These are phyloP conservation scores for Poeciliopsis prolifica DNA, from an alignment of 2,113 vertebrate genomes.

Conservation along the genomic window DNA sequence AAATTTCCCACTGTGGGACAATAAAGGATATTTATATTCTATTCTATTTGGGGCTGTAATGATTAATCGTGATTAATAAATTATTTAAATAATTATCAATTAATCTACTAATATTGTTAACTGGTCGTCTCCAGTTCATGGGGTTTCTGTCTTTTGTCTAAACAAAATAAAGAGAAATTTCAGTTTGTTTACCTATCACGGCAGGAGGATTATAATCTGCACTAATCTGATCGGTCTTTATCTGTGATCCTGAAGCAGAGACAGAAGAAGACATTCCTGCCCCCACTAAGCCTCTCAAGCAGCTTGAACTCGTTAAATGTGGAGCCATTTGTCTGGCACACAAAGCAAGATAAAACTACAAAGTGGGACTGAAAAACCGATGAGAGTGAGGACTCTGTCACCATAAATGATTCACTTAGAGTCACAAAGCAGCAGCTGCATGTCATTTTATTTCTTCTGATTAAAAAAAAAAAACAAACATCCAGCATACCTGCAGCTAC, in stretches of 20 bases:
- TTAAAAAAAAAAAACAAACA: not conserved
- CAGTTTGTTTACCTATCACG: not conserved
- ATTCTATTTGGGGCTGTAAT: too few species aligned
- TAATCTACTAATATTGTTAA: too few species aligned
- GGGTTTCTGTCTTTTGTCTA: not conserved
- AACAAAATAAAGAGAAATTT: not conserved
- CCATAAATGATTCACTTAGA: not conserved
- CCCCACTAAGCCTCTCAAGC: not conserved
- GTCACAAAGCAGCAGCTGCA: not conserved
- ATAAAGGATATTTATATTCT: too few species aligned
- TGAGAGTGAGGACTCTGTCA: not conserved
- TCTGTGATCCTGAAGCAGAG: not conserved
- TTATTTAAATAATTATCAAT: too few species aligned
- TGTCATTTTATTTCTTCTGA: not conserved
- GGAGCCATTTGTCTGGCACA: not conserved
- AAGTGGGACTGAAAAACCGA: not conserved
- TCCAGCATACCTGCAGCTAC: too few species aligned
- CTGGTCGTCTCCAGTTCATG: not conserved
- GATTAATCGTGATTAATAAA: too few species aligned
- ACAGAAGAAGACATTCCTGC: not conserved
- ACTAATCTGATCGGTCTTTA: conserved; percentile 6
- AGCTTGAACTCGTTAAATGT: not conserved
- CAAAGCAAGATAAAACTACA: not conserved
- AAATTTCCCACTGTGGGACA: too few species aligned
- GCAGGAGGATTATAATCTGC: not conserved